Percentiles rank a stretch among this genome's conserved stretches.
These are phyloP conservation scores for Lasioglossum lativentre DNA, from an alignment of 2,888 invertebrate genomes.

Conservation along the genomic window DNA sequence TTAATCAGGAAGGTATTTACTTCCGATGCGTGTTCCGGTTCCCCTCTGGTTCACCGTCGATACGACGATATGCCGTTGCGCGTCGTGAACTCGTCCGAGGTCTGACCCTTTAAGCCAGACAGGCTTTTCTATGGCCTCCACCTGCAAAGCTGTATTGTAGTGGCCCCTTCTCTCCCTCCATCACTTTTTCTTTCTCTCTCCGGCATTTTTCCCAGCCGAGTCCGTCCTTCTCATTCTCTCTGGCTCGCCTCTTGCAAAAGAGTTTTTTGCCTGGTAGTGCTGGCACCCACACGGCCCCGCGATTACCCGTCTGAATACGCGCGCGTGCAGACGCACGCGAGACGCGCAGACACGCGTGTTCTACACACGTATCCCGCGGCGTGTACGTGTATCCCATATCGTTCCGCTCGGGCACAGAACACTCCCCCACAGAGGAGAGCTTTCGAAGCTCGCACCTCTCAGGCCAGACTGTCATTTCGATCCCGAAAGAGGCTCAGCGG, in stretches of 20 bases:
- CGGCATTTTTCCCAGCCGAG: neutral
- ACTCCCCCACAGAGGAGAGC: slow-evolving; percentile 60
- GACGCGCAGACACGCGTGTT: slow-evolving; percentile 10
- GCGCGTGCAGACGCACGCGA: slow-evolving; percentile 31
- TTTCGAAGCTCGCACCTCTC: slow-evolving; percentile 75
- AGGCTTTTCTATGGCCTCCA: slow-evolving; percentile 82
- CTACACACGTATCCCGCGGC: slow-evolving; percentile 29
- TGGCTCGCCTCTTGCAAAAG: slow-evolving; percentile 70
- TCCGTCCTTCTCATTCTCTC: slow-evolving; percentile 14
- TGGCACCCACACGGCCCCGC: slow-evolving; percentile 65
- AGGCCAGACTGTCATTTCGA: slow-evolving; percentile 75
- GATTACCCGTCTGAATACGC: slow-evolving; percentile 36
- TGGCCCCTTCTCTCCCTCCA: slow-evolving; percentile 28
- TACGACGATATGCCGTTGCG: slow-evolving; percentile 47
- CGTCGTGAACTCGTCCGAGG: slow-evolving; percentile 70
- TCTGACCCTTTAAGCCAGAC: slow-evolving; percentile 83
- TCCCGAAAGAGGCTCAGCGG: slow-evolving; percentile 72
- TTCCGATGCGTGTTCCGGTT: slow-evolving; percentile 33
- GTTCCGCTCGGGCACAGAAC: slow-evolving; percentile 61
- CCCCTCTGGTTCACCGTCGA: slow-evolving; percentile 25
- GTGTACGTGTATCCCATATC: slow-evolving; percentile 66
- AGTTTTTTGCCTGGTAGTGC: slow-evolving; percentile 70
- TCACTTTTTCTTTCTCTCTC: slow-evolving; percentile 23
- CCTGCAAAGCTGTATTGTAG: slow-evolving; percentile 72
- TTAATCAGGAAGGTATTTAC: slow-evolving; percentile 52